Evolutionary conservation across 2,113 vertebrate genomes (phyloP), one percentile per base, ranked within the genome.

Genomic region (Picathartes gymnocephalus): DNA sequence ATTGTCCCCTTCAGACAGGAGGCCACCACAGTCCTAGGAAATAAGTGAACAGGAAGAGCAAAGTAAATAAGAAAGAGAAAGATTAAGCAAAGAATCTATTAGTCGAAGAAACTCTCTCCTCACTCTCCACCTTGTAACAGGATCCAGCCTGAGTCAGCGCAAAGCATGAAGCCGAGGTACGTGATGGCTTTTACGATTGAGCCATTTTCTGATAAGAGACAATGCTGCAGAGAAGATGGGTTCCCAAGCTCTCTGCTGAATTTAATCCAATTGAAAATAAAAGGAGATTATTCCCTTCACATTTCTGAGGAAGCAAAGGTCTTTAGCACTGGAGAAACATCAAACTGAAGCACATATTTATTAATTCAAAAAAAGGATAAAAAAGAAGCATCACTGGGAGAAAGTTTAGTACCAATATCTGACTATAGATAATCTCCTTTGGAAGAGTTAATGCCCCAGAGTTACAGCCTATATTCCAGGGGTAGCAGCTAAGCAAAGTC

Each of bases 1-100:
- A 97, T 99, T 99, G 90, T 99, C 99, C 8, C 99, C 99, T 97
- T 99, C 99, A 30, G 99, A 99, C 37, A 99, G 98, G 86, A 99
- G 99, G 50, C 98, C 98, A 39, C 98, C 98, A 71, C 99, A 99
- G 94, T 99, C 99, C 99, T 99, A 96, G 60, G 86, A 86, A 76
- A 96, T 64, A 82, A 28, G 64, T 47, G 57, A 76, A 96, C 56
- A 92, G 35, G 81, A 72, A 82, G 7, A 86, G 22, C 44, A 71
- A 92, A 88, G 45, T 62, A 79, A 85, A 14, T 66, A 83, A 62
- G 40, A 76, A 60, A 35, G 18, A 78, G 37, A 12, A 81, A 71
- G 48, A 48, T 80, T 31, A 88, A 44, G 50, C 6, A 5, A 86
- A 81, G 45, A 87, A 85, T 77, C 81, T 93, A 62, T 77, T 68